Evolutionary conservation across 2,797 vertebrate genomes (phyloP), one percentile per base, ranked within the genome.

Genomic region (Malacoctenus gilli): DNA sequence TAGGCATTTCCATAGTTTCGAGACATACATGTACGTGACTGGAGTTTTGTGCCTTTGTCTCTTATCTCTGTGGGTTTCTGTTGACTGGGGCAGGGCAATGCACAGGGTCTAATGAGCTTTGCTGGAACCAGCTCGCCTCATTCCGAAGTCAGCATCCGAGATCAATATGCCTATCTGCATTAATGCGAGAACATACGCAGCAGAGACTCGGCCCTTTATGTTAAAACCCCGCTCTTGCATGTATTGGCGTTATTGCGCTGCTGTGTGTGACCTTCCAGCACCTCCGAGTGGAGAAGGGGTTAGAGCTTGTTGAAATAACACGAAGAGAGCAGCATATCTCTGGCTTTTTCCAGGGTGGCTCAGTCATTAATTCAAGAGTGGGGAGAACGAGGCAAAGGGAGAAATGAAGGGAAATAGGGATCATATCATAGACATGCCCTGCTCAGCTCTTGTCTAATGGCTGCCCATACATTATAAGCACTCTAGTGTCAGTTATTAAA

Each of bases 141-240:
- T 72, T 84, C 84, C 79, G 75, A 48, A 78, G 65, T 53, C 58
- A 31, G 78, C 61, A 79, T 72, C 70, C 48, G 28, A 67, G 73
- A 89, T 88, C 79, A 74, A 88, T 87, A 85, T 50, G 57, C 48
- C 69, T 44, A 48, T 72, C 64, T 73, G 73, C 82, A 87, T 82
- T 89, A 89, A 89, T 89, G 72, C 25, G 15, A 85, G 83, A 83
- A 86, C 74, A 71, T 72, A 73, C 75, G 58, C 59, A 32, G 59
- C 34, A 22, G 58, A 41, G 4, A 20, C 57, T 64, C 25, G 66
- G 75, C 66, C 62, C 70, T 73, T 73, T 59, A 83, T 71, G 72
- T 75, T 79, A 75, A 76, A 73, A 49, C 77, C 68, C 20, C 71
- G 75, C 66, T 83, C 64, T 67, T 40, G 35, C 13, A 30, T 60